These are phyloP conservation scores for Scaptomyza graminum DNA, from an alignment of 1,140 invertebrate genomes.

Conservation along the genomic window DNA sequence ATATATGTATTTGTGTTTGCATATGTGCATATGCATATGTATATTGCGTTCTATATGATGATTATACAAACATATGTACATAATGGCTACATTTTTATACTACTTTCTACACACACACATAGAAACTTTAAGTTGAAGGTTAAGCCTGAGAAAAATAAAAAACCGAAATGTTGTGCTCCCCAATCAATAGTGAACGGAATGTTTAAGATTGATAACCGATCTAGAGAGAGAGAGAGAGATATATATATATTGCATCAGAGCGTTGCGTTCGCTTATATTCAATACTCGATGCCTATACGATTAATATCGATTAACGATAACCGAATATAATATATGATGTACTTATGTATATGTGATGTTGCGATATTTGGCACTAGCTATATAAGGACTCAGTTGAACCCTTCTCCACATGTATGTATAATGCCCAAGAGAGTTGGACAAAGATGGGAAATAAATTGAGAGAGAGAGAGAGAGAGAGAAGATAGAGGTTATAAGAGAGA, in stretches of 20 bases:
- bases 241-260: not conserved
- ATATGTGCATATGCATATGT: conserved; percentile 12
- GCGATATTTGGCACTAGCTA: conserved; percentile 53
- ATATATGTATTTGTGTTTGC: conserved; percentile 1
- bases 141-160: conserved; percentile 47
- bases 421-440: not conserved
- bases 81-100: too few species aligned
- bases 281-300: conserved; percentile 22
- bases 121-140: conserved; percentile 36
- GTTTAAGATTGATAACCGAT: conserved; percentile 4
- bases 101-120: conserved; percentile 9
- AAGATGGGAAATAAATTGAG: not conserved
- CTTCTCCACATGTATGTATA: not conserved
- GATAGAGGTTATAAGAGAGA: not conserved
- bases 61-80: not conserved
- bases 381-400: conserved; percentile 31
- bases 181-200: conserved; percentile 20
- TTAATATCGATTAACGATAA: conserved; percentile 41
- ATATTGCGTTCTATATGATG: conserved; percentile 11
- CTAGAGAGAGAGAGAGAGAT: conserved; percentile 1
- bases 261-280: conserved; percentile 19
- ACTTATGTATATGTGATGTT: conserved; percentile 53
- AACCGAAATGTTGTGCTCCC: conserved; percentile 43
- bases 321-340: conserved; percentile 40
- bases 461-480: not conserved